A percentile compares a stretch with the other conserved stretches of the same genome.
Evolutionary conservation across 2,113 vertebrate genomes (phyloP).

Genomic region (Chaenocephalus aceratus): DNA sequence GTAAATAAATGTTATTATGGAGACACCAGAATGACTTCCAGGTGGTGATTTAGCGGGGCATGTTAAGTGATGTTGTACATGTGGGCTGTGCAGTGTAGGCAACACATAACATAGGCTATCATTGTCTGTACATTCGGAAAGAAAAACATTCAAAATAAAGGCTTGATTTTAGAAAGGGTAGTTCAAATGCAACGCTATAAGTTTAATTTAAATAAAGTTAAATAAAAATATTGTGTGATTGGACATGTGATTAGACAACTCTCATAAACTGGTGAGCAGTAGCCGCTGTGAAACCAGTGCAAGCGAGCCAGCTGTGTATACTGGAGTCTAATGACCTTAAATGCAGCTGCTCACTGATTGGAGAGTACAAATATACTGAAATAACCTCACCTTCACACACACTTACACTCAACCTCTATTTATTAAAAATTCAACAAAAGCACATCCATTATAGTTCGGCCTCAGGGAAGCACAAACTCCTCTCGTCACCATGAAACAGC

Average conservation of each 20-base stretch:
- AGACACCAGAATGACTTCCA: slow-evolving; percentile 2
- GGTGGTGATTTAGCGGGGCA: background rate
- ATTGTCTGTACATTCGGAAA: background rate
- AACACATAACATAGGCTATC: background rate
- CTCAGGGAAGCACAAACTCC: slow-evolving; percentile 38
- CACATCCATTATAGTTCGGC: slow-evolving; percentile 38
- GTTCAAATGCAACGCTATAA: no score
- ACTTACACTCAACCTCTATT: slow-evolving; percentile 6
- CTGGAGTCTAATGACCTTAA: background rate
- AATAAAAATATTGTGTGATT: background rate
- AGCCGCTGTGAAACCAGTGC: background rate
- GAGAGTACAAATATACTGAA: slow-evolving; percentile 33
- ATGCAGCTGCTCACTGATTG: slow-evolving; percentile 39
- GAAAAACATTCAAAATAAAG: background rate
- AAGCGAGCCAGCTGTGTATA: background rate
- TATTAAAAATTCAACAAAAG: slow-evolving; percentile 46
- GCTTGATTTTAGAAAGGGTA: no score
- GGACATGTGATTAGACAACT: no score
- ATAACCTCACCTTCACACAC: slow-evolving; percentile 39
- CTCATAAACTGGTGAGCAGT: background rate
- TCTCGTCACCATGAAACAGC: slow-evolving; percentile 64
- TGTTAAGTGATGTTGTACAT: background rate
- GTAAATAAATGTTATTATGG: slow-evolving; percentile 3
- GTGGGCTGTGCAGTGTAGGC: background rate
- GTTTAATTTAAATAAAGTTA: background rate